These are phyloP conservation scores for Eulemur rufifrons DNA, from an alignment of 2,113 vertebrate species.

Conservation along the genomic window DNA sequence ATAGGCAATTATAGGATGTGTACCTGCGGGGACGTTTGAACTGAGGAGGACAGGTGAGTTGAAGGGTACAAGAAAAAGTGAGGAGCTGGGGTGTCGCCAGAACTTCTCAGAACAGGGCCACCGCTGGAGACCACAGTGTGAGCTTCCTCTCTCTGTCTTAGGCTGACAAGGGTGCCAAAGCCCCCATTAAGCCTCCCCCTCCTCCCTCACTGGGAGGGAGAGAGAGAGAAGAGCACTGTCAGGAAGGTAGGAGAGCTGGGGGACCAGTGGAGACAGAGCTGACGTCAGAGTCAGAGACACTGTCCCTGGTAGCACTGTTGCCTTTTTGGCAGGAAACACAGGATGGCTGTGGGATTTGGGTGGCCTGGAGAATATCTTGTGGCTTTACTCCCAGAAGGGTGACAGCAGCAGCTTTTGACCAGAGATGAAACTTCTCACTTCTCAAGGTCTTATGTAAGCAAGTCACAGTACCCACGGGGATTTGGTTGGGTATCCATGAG, in stretches of 20 bases:
- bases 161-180: background rate
- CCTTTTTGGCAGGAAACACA: background rate
- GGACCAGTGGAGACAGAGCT: background rate
- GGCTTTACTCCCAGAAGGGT: background rate
- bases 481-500: slow-evolving; percentile 28
- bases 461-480: background rate
- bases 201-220: background rate
- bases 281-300: background rate
- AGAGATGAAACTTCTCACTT: background rate
- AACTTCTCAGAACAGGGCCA: background rate
- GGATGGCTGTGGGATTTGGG: background rate
- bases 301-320: background rate
- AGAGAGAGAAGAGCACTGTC: background rate
- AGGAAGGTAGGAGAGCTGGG: background rate
- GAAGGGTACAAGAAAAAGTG: background rate
- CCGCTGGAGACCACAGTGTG: background rate
- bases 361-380: background rate
- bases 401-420: background rate
- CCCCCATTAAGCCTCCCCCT: background rate
- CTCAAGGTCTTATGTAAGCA: background rate
- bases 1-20: background rate
- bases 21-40: background rate
- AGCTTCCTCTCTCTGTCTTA: background rate
- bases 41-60: background rate
- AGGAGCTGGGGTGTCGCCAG: background rate